Conservation (phyloP, 2,888 invertebrate genomes). For the Catocala nupta region DNA sequence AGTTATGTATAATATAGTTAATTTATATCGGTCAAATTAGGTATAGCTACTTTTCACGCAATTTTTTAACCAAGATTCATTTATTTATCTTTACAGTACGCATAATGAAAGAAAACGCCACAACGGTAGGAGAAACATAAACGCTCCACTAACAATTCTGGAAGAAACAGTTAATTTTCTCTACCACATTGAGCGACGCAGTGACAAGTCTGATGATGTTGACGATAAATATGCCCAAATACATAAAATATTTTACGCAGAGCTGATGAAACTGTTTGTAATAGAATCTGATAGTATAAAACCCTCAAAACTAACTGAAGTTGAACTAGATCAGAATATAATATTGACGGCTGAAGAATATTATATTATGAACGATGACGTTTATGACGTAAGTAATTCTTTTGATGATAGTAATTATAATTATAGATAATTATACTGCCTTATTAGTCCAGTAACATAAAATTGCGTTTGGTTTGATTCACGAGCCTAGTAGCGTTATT, state of each 20-base stretch:
- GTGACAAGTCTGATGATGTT: conserved; percentile 41
- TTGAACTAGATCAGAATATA: conserved; percentile 77
- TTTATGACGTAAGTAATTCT: conserved; percentile 83
- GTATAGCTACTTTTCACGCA: too few species aligned
- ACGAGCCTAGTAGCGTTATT: too few species aligned
- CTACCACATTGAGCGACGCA: conserved; percentile 23
- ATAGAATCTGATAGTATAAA: conserved; percentile 67
- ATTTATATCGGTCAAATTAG: too few species aligned
- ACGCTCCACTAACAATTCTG: conserved; percentile 23
- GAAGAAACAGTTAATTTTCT: conserved; percentile 27
- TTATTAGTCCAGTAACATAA: too few species aligned
- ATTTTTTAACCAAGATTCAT: too few species aligned
- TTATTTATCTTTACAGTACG: conserved; percentile 52
- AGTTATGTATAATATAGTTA: too few species aligned
- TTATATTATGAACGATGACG: conserved; percentile 81
- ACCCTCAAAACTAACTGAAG: conserved; percentile 65
- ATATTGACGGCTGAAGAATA: conserved; percentile 79
- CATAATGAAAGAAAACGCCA: conserved; percentile 66
- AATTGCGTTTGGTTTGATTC: too few species aligned
- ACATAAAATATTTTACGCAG: conserved; percentile 74
- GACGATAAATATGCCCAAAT: conserved; percentile 63
- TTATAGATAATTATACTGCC: too few species aligned
- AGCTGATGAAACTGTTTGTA: conserved; percentile 78
- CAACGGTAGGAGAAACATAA: conserved; percentile 44
- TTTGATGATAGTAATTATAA: neutral